Conservation (phyloP, 2,113 vertebrate species). For the Nerophis lumbriciformis region DNA sequence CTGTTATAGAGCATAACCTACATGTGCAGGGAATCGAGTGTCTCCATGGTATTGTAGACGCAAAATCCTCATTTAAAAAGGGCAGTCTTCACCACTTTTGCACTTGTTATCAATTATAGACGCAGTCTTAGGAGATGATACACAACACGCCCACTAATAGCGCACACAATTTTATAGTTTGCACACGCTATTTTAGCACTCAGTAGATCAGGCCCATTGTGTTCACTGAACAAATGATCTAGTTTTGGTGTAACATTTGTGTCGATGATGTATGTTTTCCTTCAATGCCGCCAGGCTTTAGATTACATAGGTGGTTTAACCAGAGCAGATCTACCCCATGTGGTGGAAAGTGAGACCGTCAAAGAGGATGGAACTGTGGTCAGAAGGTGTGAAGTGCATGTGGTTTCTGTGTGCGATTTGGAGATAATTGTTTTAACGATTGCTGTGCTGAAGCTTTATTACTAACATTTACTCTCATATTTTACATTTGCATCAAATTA, state of each 20-base stretch:
- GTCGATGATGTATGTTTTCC: background rate
- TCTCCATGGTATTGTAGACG: too few relatives aligned
- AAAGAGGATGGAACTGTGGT: slow-evolving; percentile 83
- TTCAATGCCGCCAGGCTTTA: slow-evolving; percentile 71
- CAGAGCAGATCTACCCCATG: slow-evolving; percentile 72
- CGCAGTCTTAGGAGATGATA: too few relatives aligned
- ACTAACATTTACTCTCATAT: slow-evolving; percentile 1
- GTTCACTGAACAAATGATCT: background rate
- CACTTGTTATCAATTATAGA: too few relatives aligned
- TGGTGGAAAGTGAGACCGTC: slow-evolving; percentile 80
- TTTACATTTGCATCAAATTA: too few relatives aligned
- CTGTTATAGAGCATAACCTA: too few relatives aligned
- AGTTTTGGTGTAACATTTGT: background rate
- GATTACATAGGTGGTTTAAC: slow-evolving; percentile 75
- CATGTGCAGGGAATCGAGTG: too few relatives aligned
- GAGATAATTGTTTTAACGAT: background rate
- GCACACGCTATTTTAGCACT: too few relatives aligned
- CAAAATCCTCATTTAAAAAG: too few relatives aligned
- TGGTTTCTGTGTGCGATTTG: background rate
- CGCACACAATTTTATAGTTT: too few relatives aligned
- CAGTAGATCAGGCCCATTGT: background rate
- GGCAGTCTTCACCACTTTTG: too few relatives aligned
- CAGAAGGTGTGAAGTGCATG: slow-evolving; percentile 79
- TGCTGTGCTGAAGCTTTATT: background rate
- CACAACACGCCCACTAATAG: too few relatives aligned